These are phyloP conservation scores for Apocrypta bakeri DNA, from an alignment of 1,140 invertebrate genomes.

Conservation along the genomic window DNA sequence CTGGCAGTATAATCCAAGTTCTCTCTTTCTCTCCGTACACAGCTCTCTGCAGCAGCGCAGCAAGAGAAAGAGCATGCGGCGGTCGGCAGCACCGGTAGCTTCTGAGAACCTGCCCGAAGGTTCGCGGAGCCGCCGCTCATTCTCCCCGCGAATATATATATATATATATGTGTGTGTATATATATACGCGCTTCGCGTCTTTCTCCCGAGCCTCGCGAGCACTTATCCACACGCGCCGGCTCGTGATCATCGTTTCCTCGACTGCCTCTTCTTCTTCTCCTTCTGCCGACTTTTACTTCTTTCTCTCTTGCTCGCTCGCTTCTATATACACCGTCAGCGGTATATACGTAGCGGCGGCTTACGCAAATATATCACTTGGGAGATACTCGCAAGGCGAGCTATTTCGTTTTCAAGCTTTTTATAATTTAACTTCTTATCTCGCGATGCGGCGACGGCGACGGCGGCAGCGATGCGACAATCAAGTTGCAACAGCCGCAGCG, in stretches of 20 bases:
- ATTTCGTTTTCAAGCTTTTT: constrained; percentile 25
- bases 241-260: constrained; percentile 38
- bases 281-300: neutral
- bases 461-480: neutral
- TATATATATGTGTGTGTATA: no score
- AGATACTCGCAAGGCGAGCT: constrained; percentile 24
- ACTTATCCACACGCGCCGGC: constrained; percentile 45
- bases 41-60: constrained; percentile 21
- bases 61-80: constrained; percentile 55
- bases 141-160: neutral
- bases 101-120: constrained; percentile 65
- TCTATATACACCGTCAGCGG: constrained; percentile 18
- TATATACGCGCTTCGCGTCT: neutral
- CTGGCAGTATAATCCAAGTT: constrained; percentile 73
- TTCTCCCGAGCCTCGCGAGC: constrained; percentile 25
- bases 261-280: constrained; percentile 58
- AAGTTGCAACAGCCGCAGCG: neutral
- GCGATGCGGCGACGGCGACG: constrained; percentile 12
- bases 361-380: constrained; percentile 54
- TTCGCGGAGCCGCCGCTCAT: constrained; percentile 50
- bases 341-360: constrained; percentile 47
- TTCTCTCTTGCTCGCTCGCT: constrained; percentile 59
- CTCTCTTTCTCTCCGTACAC: constrained; percentile 50
- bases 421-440: constrained; percentile 56
- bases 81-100: constrained; percentile 61